Conservation (phyloP, 1,140 invertebrate genomes). For the Drosophila sp. region DNA sequence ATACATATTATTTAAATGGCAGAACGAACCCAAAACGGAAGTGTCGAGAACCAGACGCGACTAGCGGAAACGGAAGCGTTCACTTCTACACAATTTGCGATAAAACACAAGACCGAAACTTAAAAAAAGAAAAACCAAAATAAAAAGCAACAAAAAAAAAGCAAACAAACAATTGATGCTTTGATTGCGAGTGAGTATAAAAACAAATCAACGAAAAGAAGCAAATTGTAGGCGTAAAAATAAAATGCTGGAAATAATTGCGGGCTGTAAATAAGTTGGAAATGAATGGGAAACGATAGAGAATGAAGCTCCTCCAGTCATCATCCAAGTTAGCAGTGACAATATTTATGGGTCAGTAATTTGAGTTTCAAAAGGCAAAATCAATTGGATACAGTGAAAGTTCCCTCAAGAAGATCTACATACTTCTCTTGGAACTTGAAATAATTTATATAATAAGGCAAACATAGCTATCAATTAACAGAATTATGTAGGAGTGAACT, state of each 20-base stretch:
- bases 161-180: constrained; percentile 61
- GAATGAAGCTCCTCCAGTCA: background rate
- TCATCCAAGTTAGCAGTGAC: background rate
- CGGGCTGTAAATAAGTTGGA: constrained; percentile 57
- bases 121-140: constrained; percentile 17
- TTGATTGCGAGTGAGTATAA: constrained; percentile 52
- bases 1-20: constrained; percentile 56
- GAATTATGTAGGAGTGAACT: too few species aligned
- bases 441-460: too few species aligned
- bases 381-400: background rate
- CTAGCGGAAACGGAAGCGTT: constrained; percentile 69
- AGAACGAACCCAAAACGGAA: background rate
- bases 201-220: constrained; percentile 69
- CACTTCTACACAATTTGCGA: constrained; percentile 58
- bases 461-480: too few species aligned
- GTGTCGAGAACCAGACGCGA: constrained; percentile 20
- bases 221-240: constrained; percentile 51
- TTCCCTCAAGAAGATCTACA: too few species aligned
- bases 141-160: background rate
- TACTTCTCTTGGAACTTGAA: too few species aligned
- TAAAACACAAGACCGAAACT: constrained; percentile 60
- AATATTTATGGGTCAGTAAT: constrained; percentile 2
- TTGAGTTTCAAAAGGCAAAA: background rate
- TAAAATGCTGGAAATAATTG: constrained; percentile 76
- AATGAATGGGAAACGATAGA: constrained; percentile 22